Base-by-base conservation (phyloP, 2,888 invertebrate genomes). In the Oxycera nigricornis region DNA sequence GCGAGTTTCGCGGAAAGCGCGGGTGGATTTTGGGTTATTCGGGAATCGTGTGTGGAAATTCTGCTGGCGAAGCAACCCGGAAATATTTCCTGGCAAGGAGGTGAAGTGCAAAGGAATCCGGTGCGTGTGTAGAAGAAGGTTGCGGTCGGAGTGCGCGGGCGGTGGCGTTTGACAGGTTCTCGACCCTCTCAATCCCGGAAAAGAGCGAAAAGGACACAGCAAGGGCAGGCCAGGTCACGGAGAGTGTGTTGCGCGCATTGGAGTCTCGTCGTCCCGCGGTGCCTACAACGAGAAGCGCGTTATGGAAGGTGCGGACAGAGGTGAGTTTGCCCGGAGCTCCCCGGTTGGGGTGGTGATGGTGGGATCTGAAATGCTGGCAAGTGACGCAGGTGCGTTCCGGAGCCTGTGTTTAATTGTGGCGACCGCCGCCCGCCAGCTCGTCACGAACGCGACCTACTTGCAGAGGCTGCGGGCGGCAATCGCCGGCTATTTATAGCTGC, bases 291-390 rank as follows among this genome's bases (percentile, higher is more conserved):
- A n/a, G 31, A 22, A 70, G 11, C 14, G 11, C 70, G 14, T 52
- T 70, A 70, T 70, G 70, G 70, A 70, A 70, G 70, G 70, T 31
- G 30, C 52, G 55, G 70, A 70, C 30, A 70, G 70, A 70, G 70
- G 70, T 70, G 31, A 70, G 70, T 52, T 62, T 65, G 11, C 2
- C 14, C 24, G 6, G 24, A 22, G 3, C 24, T 55, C 9, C 14
- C 59, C 30, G 9, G 59, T 59, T 59, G 59, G 59, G 30, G n/a
- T 46, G 67, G 67, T 46, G 67, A 30, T 22, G 22, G 50, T 50
- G 50, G 50, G 30, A 50, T 50, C 30, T 17, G 28, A 2, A 22
- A 9, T 28, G 50, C 9, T 55, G 20, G 50, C 39, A 17, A 22
- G 7, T 20, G 26, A 22, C 7, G 59, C 6, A 22, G 24, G 31